Conservation (phyloP, 2,113 vertebrate species). For the Dolichallabes microphthalmus region DNA sequence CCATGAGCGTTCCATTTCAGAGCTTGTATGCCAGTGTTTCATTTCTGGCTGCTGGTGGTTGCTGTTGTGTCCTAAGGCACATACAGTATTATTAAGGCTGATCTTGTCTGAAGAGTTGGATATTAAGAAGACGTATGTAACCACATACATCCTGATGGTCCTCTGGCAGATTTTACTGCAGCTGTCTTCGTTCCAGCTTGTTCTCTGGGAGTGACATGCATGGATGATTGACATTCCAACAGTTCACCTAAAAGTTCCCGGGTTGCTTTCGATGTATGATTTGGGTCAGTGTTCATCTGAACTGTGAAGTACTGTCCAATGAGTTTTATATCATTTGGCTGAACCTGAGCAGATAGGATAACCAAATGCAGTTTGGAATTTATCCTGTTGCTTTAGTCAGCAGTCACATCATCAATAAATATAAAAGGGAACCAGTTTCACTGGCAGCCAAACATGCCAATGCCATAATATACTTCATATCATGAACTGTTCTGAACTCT, state of each 20-base stretch:
- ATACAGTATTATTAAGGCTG: too few species aligned
- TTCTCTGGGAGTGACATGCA: background rate
- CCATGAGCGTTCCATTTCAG: too few species aligned
- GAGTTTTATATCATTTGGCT: background rate
- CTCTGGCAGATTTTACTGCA: background rate
- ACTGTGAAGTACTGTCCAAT: background rate
- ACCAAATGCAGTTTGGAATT: background rate
- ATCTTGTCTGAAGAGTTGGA: too few species aligned
- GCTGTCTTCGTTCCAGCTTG: background rate
- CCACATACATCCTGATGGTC: background rate
- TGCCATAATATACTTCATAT: background rate
- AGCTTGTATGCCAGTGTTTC: too few species aligned
- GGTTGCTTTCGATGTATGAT: background rate
- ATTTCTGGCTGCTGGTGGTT: too few species aligned
- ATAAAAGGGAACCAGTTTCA: background rate
- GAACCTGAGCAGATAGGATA: background rate
- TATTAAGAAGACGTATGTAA: too few species aligned
- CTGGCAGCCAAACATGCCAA: background rate
- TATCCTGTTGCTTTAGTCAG: background rate
- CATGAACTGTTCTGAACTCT: background rate
- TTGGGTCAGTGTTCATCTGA: background rate
- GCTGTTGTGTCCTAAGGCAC: too few species aligned
- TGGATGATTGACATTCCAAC: background rate
- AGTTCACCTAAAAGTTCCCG: background rate
- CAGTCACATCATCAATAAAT: background rate